Base-by-base conservation (phyloP, 1,140 invertebrate species). In the Acyrthosiphon pisum region DNA sequence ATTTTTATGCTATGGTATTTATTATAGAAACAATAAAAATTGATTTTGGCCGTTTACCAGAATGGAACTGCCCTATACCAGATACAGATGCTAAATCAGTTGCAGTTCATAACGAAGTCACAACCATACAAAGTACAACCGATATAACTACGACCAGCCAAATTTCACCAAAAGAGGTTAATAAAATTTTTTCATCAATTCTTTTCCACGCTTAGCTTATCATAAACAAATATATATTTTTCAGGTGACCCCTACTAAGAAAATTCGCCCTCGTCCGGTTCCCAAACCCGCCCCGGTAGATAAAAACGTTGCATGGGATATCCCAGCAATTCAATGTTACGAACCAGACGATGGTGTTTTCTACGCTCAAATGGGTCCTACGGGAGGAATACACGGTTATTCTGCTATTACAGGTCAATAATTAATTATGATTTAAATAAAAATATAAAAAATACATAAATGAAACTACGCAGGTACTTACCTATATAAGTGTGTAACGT, bases 41-140 rank as follows among this genome's bases (percentile, higher is more conserved):
- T 83, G 97, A 99, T 94, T 99, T 99, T 95, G 97, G 97, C 18
- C 96, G 98, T 83, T 96, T 97, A 18, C 98, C 98, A 7, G 96
- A 97, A 94, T 99, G 98, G 98, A 99, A 99, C 95, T 99, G 98
- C 95, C 98, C 98, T 0, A 96, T 97, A 95, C 98, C 98, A 0
- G 98, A 98, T 94, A 96, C 96, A 2, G 96, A 97, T 76, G 95
- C 95, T 22, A 84, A 56, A 84, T 84, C 94, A 1, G 91, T 87
- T 48, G 37, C 89, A 9, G 76, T 93, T 46, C 94, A 94, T 94
- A 94, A 41, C 95, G 93, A 93, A 35, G 26, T 50, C 18, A 50
- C 81, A 48, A 92, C 91, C 11, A 44, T 35, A 50, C 44, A 83
- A 50, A 84, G 41, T 50, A 26, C 23, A 50, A 11, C 76, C 26